Conservation (phyloP, 2,888 invertebrate genomes). For the Caenorhabditis wallacei region DNA sequence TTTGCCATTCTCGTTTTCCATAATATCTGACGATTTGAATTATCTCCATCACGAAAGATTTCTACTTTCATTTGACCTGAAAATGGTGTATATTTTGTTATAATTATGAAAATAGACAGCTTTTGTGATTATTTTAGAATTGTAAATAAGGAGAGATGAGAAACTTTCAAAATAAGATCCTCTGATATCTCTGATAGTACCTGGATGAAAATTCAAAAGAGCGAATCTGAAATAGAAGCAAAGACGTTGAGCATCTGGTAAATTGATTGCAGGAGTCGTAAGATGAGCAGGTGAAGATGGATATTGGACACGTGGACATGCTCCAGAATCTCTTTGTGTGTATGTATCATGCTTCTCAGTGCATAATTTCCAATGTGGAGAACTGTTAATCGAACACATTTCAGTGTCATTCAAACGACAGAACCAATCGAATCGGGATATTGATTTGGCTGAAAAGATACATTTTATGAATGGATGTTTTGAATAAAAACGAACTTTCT, state of each 20-base stretch:
- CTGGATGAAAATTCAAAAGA: slow-evolving; percentile 62
- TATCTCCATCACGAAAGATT: slow-evolving; percentile 33
- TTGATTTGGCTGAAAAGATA: slow-evolving; percentile 14
- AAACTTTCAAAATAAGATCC: too few species aligned
- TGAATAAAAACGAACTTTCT: slow-evolving; percentile 50
- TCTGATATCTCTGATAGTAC: too few species aligned
- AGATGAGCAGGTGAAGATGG: slow-evolving; percentile 56
- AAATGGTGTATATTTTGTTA: too few species aligned
- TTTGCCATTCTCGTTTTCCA: slow-evolving; percentile 63
- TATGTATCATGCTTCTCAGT: slow-evolving; percentile 49
- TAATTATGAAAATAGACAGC: too few species aligned
- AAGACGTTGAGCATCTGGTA: slow-evolving; percentile 52
- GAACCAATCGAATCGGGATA: slow-evolving; percentile 51
- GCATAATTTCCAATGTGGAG: slow-evolving; percentile 63
- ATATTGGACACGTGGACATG: slow-evolving; percentile 54
- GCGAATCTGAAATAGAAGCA: slow-evolving; percentile 59
- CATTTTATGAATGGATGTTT: not conserved
- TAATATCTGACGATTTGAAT: slow-evolving; percentile 48
- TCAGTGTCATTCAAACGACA: slow-evolving; percentile 62
- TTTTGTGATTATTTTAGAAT: too few species aligned
- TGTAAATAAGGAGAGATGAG: too few species aligned
- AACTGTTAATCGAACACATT: slow-evolving; percentile 51
- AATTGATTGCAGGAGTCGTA: slow-evolving; percentile 47
- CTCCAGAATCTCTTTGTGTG: slow-evolving; percentile 49
- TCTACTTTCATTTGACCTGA: slow-evolving; percentile 62